Evolutionary conservation across 2,888 invertebrate genomes (phyloP), one percentile per base, ranked within the genome.

Genomic region (Calliphora vomitoria): DNA sequence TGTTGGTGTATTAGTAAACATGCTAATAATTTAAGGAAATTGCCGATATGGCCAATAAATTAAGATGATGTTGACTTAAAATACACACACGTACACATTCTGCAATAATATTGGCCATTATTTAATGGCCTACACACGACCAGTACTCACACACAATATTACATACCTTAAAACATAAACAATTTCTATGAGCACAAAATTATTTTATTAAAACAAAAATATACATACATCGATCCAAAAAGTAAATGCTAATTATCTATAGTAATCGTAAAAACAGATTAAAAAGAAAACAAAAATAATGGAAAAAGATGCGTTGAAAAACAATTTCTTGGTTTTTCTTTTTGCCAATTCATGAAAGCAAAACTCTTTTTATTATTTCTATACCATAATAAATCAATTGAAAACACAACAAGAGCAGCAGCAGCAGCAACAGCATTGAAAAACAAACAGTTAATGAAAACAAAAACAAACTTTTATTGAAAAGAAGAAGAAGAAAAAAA

Each of bases 341-440:
- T 58, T 58, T 44, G 20, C 41, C 25, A 44, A 44, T 74, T 74
- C 58, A 58, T 20, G 20, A 47, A 68, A 47, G 47, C 15, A 44
- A 68, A 74, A 20, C 41, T n/a, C 15, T 25, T 41, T 58, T 41
- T 58, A n/a, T 58, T 68, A 10, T 15, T 47, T 74, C 44, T 41
- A 20, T 58, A 74, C 8, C 20, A 47, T 74, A 74, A 60, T 74
- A 74, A 74, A 60, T 74, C 44, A 47, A 44, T 31, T 20, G 47
- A 8, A 25, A 68, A 13, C 44, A 44, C 15, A 44, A 68, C 1
- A 20, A 68, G 2, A 44, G 10, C 25, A 68, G 15, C 10, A 47
- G 4, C 5, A n/a, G n/a, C 53, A 31, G 31, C 55, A 55, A 11
- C 11, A 44, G 6, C 68, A 10, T 8, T 0, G 20, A 8, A 55